Evolutionary conservation across 2,113 vertebrate species (phyloP).

Genomic region (Antigone vipio): DNA sequence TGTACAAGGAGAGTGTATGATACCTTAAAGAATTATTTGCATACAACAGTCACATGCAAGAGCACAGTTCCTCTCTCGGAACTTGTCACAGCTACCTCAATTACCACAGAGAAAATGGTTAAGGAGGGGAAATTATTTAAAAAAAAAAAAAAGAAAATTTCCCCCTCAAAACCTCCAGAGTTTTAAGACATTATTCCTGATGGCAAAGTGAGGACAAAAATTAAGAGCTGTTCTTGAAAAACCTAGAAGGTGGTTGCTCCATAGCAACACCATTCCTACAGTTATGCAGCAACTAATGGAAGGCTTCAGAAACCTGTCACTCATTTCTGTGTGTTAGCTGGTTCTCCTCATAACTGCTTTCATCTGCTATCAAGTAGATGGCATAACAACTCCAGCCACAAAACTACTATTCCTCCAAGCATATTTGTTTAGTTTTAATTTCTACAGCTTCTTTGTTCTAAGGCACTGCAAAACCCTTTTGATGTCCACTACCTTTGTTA

Average conservation of each 20-base stretch:
- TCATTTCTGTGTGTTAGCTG: background rate
- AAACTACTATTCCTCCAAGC: background rate
- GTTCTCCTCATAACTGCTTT: background rate
- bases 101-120: background rate
- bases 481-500: background rate
- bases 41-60: background rate
- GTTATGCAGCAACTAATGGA: background rate
- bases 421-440: background rate
- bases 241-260: background rate
- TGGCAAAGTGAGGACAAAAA: background rate
- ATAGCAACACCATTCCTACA: background rate
- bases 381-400: background rate
- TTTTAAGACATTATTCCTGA: background rate
- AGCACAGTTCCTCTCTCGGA: background rate
- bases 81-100: background rate
- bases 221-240: background rate
- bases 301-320: background rate
- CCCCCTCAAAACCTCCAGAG: background rate
- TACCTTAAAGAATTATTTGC: background rate
- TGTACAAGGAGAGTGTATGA: background rate
- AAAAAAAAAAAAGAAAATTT: background rate
- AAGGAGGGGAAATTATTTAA: background rate
- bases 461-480: background rate
- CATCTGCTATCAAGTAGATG: background rate
- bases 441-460: background rate